Base-by-base conservation (phyloP, 2,113 vertebrate species). In the Myotis brandtii region DNA sequence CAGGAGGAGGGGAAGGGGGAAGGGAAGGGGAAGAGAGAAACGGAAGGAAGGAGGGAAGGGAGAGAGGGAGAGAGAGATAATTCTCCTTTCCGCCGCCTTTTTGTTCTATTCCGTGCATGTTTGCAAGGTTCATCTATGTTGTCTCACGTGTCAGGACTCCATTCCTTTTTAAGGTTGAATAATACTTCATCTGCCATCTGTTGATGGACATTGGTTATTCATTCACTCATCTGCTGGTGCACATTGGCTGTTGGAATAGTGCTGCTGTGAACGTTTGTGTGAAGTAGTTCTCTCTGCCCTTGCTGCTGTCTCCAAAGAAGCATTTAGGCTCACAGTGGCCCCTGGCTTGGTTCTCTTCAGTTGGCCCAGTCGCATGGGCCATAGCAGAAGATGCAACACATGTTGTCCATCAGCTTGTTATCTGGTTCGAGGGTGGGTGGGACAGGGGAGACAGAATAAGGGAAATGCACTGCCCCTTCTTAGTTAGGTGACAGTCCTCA, bases 41-140 rank as follows among this genome's bases (percentile, higher is more conserved):
- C 3, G 46, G 10, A 27, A 3, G 1, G 73, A 48, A 0, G 43
- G 56, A 5, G 6, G 27, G 37, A 86, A 48, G 21, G 21, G 64
- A 5, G 21, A 86, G 91, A 21, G 72, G 32, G n/a, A 12, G 4
- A 1, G 0, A 6, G n/a, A 12, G 4, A 1, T 0, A 6, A 32
- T 37, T 48, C 40, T 56, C 48, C 25, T 70, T 10, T 16, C 10
- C 48, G 37, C 83, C 0, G 9, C 12, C 14, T 62, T 48, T 30
- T 32, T 16, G 56, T 62, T 25, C 52, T 23, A 1, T 12, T 37
- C 14, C 1, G 17, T 12, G 50, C 30, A 0, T 17, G 46, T 20
- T 64, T 54, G 37, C 52, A 48, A 32, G 18, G n/a, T 70, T 50
- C n/a, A 34, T 27, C 37, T 81, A 1, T 46, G 5, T 25, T 16